Conservation (phyloP, 1,140 invertebrate species). For the Vanessa atalanta region DNA sequence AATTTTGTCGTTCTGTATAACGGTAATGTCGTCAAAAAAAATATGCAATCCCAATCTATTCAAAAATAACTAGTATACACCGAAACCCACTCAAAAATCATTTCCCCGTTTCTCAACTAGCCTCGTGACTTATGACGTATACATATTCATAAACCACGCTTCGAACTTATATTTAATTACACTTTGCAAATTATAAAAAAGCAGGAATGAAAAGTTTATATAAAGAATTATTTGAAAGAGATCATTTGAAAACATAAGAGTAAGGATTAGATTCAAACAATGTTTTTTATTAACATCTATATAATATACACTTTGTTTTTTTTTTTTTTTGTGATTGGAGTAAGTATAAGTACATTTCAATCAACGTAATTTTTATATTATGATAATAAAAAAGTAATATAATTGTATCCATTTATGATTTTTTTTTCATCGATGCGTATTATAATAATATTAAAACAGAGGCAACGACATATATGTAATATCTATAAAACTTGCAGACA, state of each 20-base stretch:
- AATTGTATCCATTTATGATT: background rate
- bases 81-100: background rate
- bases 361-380: background rate
- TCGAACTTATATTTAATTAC: background rate
- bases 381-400: background rate
- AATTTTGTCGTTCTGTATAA: too few species aligned
- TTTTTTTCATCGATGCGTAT: background rate
- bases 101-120: background rate
- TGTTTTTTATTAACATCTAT: background rate
- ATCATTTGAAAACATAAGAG: constrained; percentile 25
- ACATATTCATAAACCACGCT: background rate
- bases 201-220: constrained; percentile 4
- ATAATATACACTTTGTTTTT: background rate
- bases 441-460: background rate
- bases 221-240: constrained; percentile 20
- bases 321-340: background rate
- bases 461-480: background rate
- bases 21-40: too few species aligned
- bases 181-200: background rate
- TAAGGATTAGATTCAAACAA: constrained; percentile 1
- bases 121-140: constrained; percentile 1
- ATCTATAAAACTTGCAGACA: background rate
- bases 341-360: constrained; percentile 9
- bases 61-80: too few species aligned
- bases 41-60: too few species aligned